These are phyloP conservation scores for Lasioglossum villosulum DNA, from an alignment of 2,888 invertebrate genomes.

Conservation along the genomic window DNA sequence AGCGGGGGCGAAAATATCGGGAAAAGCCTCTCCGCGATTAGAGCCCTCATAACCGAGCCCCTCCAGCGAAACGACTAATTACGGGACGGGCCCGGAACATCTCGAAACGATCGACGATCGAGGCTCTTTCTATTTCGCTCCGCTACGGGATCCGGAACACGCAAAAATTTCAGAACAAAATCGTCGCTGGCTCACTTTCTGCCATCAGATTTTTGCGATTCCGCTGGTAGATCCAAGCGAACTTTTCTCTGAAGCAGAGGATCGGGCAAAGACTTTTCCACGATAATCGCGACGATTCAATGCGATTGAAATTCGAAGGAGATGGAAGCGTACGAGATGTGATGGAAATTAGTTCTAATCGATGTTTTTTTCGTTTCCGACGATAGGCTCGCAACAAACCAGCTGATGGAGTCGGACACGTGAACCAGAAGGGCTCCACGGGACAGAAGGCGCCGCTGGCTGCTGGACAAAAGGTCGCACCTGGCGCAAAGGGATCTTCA, in stretches of 20 bases:
- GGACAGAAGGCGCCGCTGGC: conserved; percentile 88
- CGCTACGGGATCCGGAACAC: not conserved
- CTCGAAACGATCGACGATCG: conserved; percentile 9
- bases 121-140: not conserved
- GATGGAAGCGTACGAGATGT: not conserved
- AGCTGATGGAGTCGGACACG: conserved; percentile 91
- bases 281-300: too few relatives aligned
- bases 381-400: conserved; percentile 93
- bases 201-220: not conserved
- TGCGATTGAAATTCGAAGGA: not conserved
- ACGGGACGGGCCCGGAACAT: not conserved
- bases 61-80: conserved; percentile 30
- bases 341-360: conserved; percentile 33
- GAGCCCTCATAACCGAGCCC: not conserved
- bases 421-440: conserved; percentile 89
- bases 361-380: conserved; percentile 46
- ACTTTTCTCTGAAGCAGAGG: not conserved
- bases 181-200: not conserved
- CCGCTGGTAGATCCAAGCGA: conserved; percentile 19
- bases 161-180: not conserved
- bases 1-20: conserved; percentile 31
- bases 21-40: conserved; percentile 29
- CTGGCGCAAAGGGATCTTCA: conserved; percentile 86
- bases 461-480: conserved; percentile 87
- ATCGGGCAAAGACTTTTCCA: not conserved